Evolutionary conservation across 2,888 invertebrate genomes (phyloP).

Genomic region (Molorchus minor): DNA sequence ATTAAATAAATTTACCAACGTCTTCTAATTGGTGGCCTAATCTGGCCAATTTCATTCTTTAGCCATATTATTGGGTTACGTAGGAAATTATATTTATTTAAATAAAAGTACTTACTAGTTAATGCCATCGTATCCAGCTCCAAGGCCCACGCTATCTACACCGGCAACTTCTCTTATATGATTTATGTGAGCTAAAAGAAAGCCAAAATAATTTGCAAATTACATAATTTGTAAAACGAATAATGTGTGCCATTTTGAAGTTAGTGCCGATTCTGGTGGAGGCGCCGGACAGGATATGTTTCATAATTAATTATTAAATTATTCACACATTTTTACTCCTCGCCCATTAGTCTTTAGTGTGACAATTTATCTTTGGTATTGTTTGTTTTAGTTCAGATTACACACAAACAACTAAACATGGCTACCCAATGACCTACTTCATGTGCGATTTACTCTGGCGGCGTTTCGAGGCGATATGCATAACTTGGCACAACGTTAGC

Average conservation of each 20-base stretch:
- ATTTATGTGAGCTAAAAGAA: conserved; percentile 84
- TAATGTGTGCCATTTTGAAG: not conserved
- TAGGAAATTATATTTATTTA: no score
- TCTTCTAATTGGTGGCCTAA: no score
- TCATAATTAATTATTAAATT: not conserved
- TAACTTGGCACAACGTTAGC: not conserved
- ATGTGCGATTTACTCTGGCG: not conserved
- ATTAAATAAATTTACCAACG: no score
- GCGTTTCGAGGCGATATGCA: not conserved
- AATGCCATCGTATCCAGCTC: conserved; percentile 90
- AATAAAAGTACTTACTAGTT: conserved; percentile 78
- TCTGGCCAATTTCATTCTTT: no score
- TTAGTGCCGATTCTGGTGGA: not conserved
- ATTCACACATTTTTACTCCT: not conserved
- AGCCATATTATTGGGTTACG: no score
- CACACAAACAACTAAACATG: no score
- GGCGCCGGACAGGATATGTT: not conserved
- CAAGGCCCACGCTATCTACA: conserved; percentile 87
- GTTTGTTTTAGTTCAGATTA: not conserved
- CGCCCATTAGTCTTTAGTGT: not conserved
- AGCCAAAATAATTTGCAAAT: conserved; percentile 29
- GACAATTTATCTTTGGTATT: not conserved
- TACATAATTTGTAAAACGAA: not conserved
- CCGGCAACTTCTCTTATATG: conserved; percentile 87
- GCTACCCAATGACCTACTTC: not conserved